Evolutionary conservation across 2,113 vertebrate genomes (phyloP).

Genomic region (Notothenia coriiceps): DNA sequence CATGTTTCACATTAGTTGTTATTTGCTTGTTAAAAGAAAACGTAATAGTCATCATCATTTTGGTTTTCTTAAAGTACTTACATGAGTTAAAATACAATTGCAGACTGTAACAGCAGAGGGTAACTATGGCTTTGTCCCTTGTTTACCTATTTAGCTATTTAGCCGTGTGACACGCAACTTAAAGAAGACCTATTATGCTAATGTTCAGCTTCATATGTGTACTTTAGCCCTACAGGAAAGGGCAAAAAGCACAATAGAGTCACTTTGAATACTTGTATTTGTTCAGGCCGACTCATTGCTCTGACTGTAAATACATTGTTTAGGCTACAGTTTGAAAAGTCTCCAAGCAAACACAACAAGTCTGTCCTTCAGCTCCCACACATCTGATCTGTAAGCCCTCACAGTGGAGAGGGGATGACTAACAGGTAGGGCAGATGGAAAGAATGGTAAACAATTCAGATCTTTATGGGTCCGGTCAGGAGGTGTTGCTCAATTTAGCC

Average conservation of each 20-base stretch:
- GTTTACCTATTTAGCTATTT: neutral
- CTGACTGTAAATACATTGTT: neutral
- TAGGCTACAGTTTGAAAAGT: neutral
- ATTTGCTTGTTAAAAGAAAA: neutral
- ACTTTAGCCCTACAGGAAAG: neutral
- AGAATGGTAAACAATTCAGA: slow-evolving; percentile 16
- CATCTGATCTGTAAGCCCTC: slow-evolving; percentile 3
- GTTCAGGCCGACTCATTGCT: neutral
- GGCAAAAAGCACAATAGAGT: too few relatives aligned
- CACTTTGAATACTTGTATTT: too few relatives aligned
- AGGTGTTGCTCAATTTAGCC: too few relatives aligned
- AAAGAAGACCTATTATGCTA: too few relatives aligned
- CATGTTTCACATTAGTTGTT: slow-evolving; percentile 2
- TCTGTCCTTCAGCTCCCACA: neutral
- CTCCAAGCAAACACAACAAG: slow-evolving; percentile 15
- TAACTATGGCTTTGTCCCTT: neutral
- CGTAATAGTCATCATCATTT: neutral
- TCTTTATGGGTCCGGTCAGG: neutral
- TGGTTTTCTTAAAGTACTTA: neutral
- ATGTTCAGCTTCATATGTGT: too few relatives aligned
- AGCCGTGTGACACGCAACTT: neutral
- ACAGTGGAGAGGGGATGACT: slow-evolving; percentile 31
- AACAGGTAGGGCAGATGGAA: slow-evolving; percentile 19
- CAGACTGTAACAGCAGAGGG: neutral
- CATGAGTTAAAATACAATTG: neutral